These are phyloP conservation scores for Heteractis magnifica DNA, from an alignment of 92 coral and sea anemone genomes.

Conservation along the genomic window DNA sequence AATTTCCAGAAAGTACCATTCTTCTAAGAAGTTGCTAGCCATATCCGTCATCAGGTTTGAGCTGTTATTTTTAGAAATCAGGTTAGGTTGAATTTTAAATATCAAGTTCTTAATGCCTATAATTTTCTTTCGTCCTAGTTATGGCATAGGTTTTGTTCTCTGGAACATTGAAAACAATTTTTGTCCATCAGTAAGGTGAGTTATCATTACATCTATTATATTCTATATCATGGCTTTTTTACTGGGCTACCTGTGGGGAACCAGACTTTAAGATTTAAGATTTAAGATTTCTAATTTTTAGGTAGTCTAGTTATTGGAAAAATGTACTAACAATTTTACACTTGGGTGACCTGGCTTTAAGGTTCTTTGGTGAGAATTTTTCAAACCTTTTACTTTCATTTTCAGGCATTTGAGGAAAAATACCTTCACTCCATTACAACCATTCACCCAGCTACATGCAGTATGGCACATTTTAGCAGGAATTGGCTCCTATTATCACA, in stretches of 20 bases:
- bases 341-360: too few relatives aligned
- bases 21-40: constrained; percentile 43
- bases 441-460: constrained; percentile 91
- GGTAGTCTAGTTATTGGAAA: too few relatives aligned
- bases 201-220: neutral
- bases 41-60: constrained; percentile 59
- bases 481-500: constrained; percentile 83
- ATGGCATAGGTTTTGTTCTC: constrained; percentile 78
- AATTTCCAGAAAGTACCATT: constrained; percentile 55
- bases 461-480: constrained; percentile 93
- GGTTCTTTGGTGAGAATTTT: neutral
- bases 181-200: constrained; percentile 77
- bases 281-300: neutral
- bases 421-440: constrained; percentile 55
- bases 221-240: too few relatives aligned
- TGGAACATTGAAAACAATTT: constrained; percentile 96
- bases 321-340: neutral
- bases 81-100: neutral
- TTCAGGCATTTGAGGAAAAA: constrained; percentile 56
- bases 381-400: neutral
- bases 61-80: neutral
- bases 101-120: neutral
- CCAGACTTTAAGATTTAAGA: neutral
- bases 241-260: too few relatives aligned
- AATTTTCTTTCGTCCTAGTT: constrained; percentile 34